These are phyloP conservation scores for Malacoraja senta DNA, from an alignment of 2,797 vertebrate species.

Conservation along the genomic window DNA sequence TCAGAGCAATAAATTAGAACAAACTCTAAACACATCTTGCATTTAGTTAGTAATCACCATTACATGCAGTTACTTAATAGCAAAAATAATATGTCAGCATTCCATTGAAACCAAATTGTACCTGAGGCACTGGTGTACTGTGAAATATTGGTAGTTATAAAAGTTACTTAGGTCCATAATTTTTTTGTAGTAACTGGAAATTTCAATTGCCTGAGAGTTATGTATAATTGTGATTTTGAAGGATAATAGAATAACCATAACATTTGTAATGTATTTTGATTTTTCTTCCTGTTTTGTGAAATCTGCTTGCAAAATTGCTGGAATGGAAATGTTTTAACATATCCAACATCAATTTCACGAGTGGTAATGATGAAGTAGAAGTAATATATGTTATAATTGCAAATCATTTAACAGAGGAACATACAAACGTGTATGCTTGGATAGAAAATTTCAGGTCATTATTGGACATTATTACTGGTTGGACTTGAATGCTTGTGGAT, in stretches of 20 bases:
- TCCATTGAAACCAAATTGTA: neutral
- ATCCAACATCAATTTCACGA: neutral
- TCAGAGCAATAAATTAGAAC: neutral
- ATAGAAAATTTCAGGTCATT: no score
- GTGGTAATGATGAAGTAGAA: neutral
- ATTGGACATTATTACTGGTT: no score
- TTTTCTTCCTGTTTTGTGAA: neutral
- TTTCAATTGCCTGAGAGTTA: neutral
- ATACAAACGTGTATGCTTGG: no score
- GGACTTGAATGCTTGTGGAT: no score
- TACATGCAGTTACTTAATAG: neutral
- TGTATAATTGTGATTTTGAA: neutral
- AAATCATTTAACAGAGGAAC: neutral
- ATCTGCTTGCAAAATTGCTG: neutral
- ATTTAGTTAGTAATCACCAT: neutral
- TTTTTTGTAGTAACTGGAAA: neutral
- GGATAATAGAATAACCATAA: neutral
- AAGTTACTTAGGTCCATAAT: neutral
- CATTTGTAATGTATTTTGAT: neutral
- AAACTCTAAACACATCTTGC: neutral
- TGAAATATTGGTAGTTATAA: neutral
- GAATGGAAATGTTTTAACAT: neutral
- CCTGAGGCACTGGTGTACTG: neutral
- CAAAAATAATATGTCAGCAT: neutral
- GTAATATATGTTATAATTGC: neutral